Base-by-base conservation (phyloP, 64 coral and sea anemone species). In the Pachyseris speciosa region DNA sequence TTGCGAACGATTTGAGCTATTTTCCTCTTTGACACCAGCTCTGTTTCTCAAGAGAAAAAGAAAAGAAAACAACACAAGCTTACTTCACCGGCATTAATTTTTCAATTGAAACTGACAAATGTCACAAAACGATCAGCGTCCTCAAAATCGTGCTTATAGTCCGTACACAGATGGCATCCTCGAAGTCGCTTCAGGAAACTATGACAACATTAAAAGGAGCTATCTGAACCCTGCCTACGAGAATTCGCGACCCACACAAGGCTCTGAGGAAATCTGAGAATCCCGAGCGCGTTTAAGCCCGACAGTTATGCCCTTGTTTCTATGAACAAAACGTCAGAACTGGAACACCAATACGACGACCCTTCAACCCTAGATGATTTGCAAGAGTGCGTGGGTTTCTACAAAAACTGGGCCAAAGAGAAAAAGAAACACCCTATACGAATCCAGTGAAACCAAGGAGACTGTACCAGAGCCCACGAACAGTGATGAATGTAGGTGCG, bases 151-250 rank as follows among this genome's bases (percentile, higher is more conserved):
- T 20, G 41, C 39, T 44, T 74, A 12, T 22, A 74, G 40, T 25
- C 71, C 41, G 41, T 47, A 74, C 4, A 41, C 41, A 12, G 71
- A 26, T 25, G 41, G 27, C 34, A 38, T 11, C 15, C 13, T 71
- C 1, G 34, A 38, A 20, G 67, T 37, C 36, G 67, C 31, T 45
- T 74, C 71, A 0, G 26, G 51, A 55, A 1, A 55, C 3, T 17
- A 9, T 11, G 20, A 74, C 20, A 45, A 17, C 7, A 24, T 74
- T 12, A 44, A 38, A 3, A 11, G 38, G 7, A 74, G 71, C 19
- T 74, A 74, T 44, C 37, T 44, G 10, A 74, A 74, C 42, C 71
- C 71, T 9, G 71, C 71, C 22, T 74, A 74, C 38, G 36, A 74
- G n/a, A 74, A 74, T 74, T 45, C 39, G 17, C 10, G 17, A 55